Evolutionary conservation across 2,113 vertebrate genomes (phyloP).

Genomic region (Paracyprichromis sp.): DNA sequence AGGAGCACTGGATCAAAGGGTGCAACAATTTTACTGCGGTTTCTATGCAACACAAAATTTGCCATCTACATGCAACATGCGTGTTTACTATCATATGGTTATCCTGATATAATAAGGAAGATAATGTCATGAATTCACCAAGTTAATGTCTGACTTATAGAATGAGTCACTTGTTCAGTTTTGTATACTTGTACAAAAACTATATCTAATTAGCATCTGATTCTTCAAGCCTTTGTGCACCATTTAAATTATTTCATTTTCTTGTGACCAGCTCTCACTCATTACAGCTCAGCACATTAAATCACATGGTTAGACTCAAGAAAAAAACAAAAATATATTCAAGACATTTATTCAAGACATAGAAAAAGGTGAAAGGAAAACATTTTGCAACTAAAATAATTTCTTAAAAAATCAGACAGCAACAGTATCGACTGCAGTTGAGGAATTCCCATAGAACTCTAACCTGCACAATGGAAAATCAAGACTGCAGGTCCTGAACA

Average conservation of each 20-base stretch:
- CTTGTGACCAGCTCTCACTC: neutral
- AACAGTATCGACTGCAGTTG: neutral
- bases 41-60: conserved; percentile 22
- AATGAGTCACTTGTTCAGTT: neutral
- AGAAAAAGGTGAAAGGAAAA: neutral
- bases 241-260: neutral
- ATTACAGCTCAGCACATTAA: neutral
- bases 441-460: neutral
- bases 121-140: neutral
- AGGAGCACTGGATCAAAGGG: conserved; percentile 17
- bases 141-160: neutral
- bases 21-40: neutral
- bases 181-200: neutral
- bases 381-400: neutral
- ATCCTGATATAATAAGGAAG: neutral
- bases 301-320: neutral
- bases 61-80: neutral
- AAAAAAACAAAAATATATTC: neutral
- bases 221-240: neutral
- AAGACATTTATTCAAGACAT: neutral
- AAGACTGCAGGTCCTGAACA: neutral
- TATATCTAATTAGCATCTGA: neutral
- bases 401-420: neutral
- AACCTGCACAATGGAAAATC: neutral
- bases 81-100: neutral